A percentile compares a stretch with the other conserved stretches of the same genome.
phyloP scores from a whole-genome alignment of 2,888 invertebrate genomes.

The Adelognathus sp. region DNA sequence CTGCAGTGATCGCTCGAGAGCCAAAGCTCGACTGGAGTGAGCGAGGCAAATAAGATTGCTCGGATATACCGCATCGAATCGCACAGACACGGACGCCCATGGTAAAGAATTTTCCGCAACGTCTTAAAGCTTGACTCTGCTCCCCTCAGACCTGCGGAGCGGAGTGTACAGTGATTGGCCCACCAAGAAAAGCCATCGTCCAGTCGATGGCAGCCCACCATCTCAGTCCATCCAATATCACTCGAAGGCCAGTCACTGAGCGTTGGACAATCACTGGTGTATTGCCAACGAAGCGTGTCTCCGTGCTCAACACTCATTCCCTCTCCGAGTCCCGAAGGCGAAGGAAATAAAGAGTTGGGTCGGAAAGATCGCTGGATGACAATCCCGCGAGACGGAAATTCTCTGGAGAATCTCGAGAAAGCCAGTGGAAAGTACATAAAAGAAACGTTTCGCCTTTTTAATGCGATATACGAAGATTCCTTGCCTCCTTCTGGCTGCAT shows the following conservation, averaged over 20 bases:
- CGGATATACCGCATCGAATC: slow-evolving; percentile 6
- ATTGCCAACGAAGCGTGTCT: slow-evolving; percentile 24
- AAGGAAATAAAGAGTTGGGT: slow-evolving; percentile 44
- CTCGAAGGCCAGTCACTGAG: background rate
- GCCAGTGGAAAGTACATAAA: slow-evolving; percentile 63
- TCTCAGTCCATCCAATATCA: background rate
- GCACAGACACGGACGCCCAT: slow-evolving; percentile 18
- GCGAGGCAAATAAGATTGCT: slow-evolving; percentile 50
- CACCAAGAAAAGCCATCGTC: background rate
- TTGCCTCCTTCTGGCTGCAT: slow-evolving; percentile 68
- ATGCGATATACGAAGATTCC: slow-evolving; percentile 69
- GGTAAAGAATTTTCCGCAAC: slow-evolving; percentile 28
- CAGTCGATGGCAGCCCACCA: background rate
- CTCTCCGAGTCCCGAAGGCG: slow-evolving; percentile 2
- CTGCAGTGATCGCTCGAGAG: slow-evolving; percentile 40
- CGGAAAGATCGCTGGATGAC: slow-evolving; percentile 40
- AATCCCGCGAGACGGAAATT: slow-evolving; percentile 46
- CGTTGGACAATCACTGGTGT: background rate
- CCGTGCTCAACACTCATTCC: slow-evolving; percentile 46
- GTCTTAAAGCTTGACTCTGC: slow-evolving; percentile 41
- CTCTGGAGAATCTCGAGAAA: slow-evolving; percentile 61
- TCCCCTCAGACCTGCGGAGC: background rate
- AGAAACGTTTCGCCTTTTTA: slow-evolving; percentile 71
- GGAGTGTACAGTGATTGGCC: background rate
- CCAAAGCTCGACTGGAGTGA: slow-evolving; percentile 28